phyloP scores from a whole-genome alignment of 2,888 invertebrate species.

The Drosophila neonasuta region DNA sequence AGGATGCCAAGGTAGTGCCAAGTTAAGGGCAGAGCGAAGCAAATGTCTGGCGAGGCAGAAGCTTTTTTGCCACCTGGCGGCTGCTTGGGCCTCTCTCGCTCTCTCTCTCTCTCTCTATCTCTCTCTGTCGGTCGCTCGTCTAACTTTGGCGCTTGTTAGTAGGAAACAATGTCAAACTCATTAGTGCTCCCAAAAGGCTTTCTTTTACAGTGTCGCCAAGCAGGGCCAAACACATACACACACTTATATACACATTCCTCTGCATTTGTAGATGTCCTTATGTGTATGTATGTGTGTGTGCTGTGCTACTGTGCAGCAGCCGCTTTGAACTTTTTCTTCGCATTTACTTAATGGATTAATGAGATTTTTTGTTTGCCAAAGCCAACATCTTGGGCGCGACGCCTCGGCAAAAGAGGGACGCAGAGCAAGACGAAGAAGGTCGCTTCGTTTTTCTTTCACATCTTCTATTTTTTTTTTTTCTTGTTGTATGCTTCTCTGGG shows the following conservation, averaged over 20 bases:
- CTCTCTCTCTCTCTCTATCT: too few species aligned
- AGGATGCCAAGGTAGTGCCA: slow-evolving; percentile 65
- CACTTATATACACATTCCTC: slow-evolving; percentile 27
- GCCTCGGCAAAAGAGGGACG: slow-evolving; percentile 31
- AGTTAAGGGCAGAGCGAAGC: slow-evolving; percentile 57
- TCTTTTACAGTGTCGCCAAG: slow-evolving; percentile 69
- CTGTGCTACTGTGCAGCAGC: slow-evolving; percentile 41
- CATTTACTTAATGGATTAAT: slow-evolving; percentile 77
- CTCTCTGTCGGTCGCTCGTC: slow-evolving; percentile 19
- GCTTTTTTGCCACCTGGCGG: slow-evolving; percentile 35
- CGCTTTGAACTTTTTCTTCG: slow-evolving; percentile 74
- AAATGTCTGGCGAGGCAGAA: slow-evolving; percentile 60
- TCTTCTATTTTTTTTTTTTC: background rate
- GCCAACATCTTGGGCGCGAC: slow-evolving; percentile 65
- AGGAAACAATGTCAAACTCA: slow-evolving; percentile 79
- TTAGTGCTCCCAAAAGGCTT: slow-evolving; percentile 78
- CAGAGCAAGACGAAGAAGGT: slow-evolving; percentile 41
- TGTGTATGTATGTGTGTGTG: slow-evolving; percentile 13
- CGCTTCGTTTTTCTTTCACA: slow-evolving; percentile 27
- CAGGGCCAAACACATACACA: slow-evolving; percentile 51
- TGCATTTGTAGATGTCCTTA: slow-evolving; percentile 46
- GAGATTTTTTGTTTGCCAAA: slow-evolving; percentile 76
- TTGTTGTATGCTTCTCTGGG: slow-evolving; percentile 29
- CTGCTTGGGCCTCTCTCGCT: slow-evolving; percentile 34
- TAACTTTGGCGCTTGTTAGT: slow-evolving; percentile 75